Percentiles rank a stretch among this genome's conserved stretches.
Evolutionary conservation across 92 coral and sea anemone species (phyloP).

Genomic region (Epizoanthus fatuus): DNA sequence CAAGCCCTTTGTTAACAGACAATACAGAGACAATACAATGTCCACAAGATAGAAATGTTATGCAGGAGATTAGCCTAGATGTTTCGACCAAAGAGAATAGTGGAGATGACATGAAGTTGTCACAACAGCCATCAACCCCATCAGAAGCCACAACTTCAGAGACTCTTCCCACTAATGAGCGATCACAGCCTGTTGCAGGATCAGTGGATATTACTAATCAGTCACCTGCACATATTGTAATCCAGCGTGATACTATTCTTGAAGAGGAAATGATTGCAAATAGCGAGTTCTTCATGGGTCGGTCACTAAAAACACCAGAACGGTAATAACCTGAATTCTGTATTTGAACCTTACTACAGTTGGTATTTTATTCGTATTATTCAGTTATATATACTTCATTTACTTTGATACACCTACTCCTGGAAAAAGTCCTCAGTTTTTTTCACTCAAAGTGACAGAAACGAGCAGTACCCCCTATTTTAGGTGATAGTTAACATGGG

Average conservation of each 20-base stretch:
- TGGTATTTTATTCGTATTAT: no score
- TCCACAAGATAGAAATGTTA: not conserved
- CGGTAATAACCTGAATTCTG: constrained; percentile 7
- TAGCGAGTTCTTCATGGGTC: constrained; percentile 86
- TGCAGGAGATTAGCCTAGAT: not conserved
- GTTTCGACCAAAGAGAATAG: not conserved
- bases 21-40: not conserved
- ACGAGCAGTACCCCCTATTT: no score
- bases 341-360: no score
- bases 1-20: not conserved
- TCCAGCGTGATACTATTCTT: constrained; percentile 66
- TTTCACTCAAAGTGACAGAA: no score
- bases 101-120: not conserved
- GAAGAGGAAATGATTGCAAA: constrained; percentile 72
- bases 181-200: constrained; percentile 21
- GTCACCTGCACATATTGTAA: constrained; percentile 13
- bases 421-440: no score
- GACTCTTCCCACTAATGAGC: not conserved
- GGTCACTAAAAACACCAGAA: constrained; percentile 86
- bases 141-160: constrained; percentile 6
- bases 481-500: no score
- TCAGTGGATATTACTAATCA: not conserved
- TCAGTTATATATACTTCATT: no score
- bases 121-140: not conserved
- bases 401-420: no score